These are phyloP conservation scores for Diarsia brunnea DNA, from an alignment of 2,888 invertebrate genomes.

Conservation along the genomic window DNA sequence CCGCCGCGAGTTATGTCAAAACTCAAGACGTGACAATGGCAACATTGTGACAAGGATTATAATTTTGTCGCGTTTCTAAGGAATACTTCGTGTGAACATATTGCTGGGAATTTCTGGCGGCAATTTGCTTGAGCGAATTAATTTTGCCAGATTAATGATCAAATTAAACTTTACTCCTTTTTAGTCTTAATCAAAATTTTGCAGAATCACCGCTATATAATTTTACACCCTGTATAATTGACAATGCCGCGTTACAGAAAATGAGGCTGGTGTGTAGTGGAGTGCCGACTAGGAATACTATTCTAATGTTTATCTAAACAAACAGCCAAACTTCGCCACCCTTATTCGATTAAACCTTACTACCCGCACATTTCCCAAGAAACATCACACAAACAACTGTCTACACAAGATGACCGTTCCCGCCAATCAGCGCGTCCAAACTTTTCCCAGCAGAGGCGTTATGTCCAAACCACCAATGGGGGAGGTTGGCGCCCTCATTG, in stretches of 20 bases:
- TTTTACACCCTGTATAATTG: constrained; percentile 18
- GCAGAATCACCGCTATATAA: constrained; percentile 32
- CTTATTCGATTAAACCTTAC: constrained; percentile 52
- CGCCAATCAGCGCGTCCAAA: constrained; percentile 67
- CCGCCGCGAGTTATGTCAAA: constrained; percentile 73
- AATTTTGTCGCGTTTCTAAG: constrained; percentile 71
- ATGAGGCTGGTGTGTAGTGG: constrained; percentile 8
- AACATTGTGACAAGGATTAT: constrained; percentile 72
- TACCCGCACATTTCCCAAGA: constrained; percentile 62
- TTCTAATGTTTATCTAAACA: constrained; percentile 40
- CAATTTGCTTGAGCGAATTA: constrained; percentile 53
- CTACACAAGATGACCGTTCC: constrained; percentile 66
- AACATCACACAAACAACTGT: constrained; percentile 65
- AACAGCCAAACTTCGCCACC: constrained; percentile 52
- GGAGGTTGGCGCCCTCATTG: constrained; percentile 88
- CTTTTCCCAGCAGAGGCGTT: constrained; percentile 73
- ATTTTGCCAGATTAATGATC: constrained; percentile 59
- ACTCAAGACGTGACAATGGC: constrained; percentile 74
- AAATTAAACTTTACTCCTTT: constrained; percentile 52
- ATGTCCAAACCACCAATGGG: constrained; percentile 81
- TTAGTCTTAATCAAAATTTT: constrained; percentile 55
- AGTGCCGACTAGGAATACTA: constrained; percentile 17
- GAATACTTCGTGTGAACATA: constrained; percentile 61
- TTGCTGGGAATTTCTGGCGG: constrained; percentile 48
- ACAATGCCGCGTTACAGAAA: constrained; percentile 14